Evolutionary conservation across 1,140 invertebrate genomes (phyloP).

Genomic region (Zophobas atratus): DNA sequence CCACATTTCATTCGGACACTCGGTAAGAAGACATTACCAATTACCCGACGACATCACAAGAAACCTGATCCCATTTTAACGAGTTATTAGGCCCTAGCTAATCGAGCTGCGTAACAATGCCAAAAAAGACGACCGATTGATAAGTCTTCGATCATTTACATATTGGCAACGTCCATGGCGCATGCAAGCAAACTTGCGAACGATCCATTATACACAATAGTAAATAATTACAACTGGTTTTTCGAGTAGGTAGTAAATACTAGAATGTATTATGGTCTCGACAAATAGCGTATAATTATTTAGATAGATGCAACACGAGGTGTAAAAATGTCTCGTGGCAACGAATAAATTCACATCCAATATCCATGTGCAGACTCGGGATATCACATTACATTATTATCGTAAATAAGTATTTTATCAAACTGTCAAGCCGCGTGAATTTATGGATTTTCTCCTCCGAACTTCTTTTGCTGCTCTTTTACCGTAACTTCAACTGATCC

Average conservation of each 20-base stretch:
- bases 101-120: constrained; percentile 16
- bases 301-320: constrained; percentile 37
- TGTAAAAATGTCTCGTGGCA: constrained; percentile 37
- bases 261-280: constrained; percentile 36
- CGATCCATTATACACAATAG: constrained; percentile 39
- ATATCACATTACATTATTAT: constrained; percentile 37
- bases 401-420: constrained; percentile 41
- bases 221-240: constrained; percentile 41
- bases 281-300: constrained; percentile 42
- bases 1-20: constrained; percentile 38
- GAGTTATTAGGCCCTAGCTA: constrained; percentile 14
- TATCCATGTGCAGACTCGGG: constrained; percentile 37
- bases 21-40: constrained; percentile 23
- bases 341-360: constrained; percentile 38
- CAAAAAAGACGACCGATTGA: background rate
- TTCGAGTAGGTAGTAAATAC: constrained; percentile 36
- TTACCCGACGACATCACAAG: constrained; percentile 32
- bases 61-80: constrained; percentile 32
- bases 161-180: background rate
- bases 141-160: background rate
- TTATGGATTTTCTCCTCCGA: constrained; percentile 26
- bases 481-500: background rate
- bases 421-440: constrained; percentile 17
- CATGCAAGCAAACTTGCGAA: constrained; percentile 13
- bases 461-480: constrained; percentile 1